Percentiles rank a stretch among this genome's conserved stretches.
phyloP scores from a whole-genome alignment of 2,113 vertebrate genomes.

The Aptenodytes patagonicus region DNA sequence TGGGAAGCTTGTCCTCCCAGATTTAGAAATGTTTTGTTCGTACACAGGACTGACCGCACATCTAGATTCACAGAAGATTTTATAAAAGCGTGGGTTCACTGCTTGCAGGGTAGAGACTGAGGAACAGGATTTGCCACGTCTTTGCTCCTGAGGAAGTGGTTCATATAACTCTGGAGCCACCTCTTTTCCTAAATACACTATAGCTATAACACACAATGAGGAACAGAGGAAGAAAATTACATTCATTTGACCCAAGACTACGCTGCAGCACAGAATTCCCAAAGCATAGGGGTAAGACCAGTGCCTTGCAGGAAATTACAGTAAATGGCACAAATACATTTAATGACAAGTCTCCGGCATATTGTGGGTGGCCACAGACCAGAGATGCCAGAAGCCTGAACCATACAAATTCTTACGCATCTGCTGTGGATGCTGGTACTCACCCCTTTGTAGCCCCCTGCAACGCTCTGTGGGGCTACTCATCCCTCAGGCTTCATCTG shows the following conservation, averaged over 20 bases:
- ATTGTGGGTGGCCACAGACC: neutral
- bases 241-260: neutral
- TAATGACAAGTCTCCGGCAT: neutral
- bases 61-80: neutral
- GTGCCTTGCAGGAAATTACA: neutral
- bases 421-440: neutral
- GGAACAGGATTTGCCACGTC: neutral
- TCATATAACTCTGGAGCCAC: accelerated
- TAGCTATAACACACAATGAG: neutral
- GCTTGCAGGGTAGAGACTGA: neutral
- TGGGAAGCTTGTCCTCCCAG: neutral
- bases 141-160: neutral
- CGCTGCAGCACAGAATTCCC: neutral
- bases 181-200: neutral
- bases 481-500: neutral
- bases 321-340: neutral
- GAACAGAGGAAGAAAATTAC: neutral
- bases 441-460: neutral
- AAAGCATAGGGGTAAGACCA: neutral
- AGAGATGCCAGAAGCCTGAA: neutral
- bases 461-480: neutral
- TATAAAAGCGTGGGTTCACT: neutral
- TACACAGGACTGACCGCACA: neutral
- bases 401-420: neutral
- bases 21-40: neutral